These are phyloP conservation scores for Icerya purchasi DNA, from an alignment of 2,888 invertebrate genomes.

Conservation along the genomic window DNA sequence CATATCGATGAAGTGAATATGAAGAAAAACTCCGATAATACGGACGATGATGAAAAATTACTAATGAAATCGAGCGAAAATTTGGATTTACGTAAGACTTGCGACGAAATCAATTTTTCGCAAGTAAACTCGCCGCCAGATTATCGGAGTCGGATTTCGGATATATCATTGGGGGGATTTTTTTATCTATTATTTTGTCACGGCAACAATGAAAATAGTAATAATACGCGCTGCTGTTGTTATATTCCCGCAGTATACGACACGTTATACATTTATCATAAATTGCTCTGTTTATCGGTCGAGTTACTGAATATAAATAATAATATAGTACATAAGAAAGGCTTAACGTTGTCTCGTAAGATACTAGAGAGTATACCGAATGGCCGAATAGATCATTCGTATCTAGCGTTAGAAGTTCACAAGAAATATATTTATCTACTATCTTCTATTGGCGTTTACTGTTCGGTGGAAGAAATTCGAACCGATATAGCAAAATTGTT, in stretches of 20 bases:
- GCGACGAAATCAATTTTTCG: neutral
- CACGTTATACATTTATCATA: conserved; percentile 4
- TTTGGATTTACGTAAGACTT: neutral
- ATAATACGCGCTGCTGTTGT: neutral
- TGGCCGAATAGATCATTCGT: neutral
- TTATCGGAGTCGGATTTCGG: neutral
- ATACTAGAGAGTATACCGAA: neutral
- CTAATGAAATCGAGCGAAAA: too few relatives aligned
- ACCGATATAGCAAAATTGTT: conserved; percentile 2
- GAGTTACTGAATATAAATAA: neutral
- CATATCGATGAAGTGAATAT: neutral
- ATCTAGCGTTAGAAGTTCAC: conserved; percentile 2
- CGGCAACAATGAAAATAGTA: neutral
- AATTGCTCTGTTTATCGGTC: conserved; percentile 1
- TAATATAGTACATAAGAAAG: conserved; percentile 4
- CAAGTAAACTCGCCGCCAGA: neutral
- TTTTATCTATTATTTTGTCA: neutral
- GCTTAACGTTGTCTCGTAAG: neutral
- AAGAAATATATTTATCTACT: neutral
- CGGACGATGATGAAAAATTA: too few relatives aligned
- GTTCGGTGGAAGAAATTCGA: conserved; percentile 4
- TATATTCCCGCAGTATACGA: conserved; percentile 2
- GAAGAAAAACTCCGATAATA: too few relatives aligned
- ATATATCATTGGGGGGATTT: neutral
- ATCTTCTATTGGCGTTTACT: neutral